These are phyloP conservation scores for Connochaetes taurinus DNA, from an alignment of 2,113 vertebrate genomes.

Conservation along the genomic window DNA sequence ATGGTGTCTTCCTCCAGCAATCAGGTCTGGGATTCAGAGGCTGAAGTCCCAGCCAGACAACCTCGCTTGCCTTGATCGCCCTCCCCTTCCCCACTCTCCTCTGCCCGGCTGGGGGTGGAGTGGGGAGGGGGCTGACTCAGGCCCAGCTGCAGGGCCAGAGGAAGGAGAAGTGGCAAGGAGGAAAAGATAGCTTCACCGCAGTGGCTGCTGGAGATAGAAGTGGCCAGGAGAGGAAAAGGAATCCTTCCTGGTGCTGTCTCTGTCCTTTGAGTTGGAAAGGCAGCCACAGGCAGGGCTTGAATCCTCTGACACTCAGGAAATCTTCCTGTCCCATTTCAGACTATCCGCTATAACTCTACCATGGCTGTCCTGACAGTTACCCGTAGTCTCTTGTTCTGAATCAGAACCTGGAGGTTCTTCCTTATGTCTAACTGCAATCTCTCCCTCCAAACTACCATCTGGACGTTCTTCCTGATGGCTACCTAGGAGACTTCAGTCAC, in stretches of 20 bases:
- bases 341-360: background rate
- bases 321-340: background rate
- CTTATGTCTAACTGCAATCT: background rate
- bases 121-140: conserved; percentile 46
- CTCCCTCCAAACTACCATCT: background rate
- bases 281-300: background rate
- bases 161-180: conserved; percentile 50
- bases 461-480: background rate
- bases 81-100: background rate
- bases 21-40: background rate
- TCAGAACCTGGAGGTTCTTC: background rate
- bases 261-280: background rate
- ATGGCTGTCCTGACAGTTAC: background rate
- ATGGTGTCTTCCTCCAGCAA: background rate
- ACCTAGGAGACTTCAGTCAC: background rate
- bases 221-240: background rate
- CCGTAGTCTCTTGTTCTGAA: background rate
- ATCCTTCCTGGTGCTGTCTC: background rate
- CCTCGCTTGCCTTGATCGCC: background rate
- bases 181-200: background rate
- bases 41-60: background rate
- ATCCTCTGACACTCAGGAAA: background rate
- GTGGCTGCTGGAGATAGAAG: conserved; percentile 10
- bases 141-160: conserved; percentile 36
- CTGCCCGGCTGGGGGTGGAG: too few relatives aligned